These are phyloP conservation scores for Pectinophora gossypiella DNA, from an alignment of 1,140 invertebrate species.

Conservation along the genomic window DNA sequence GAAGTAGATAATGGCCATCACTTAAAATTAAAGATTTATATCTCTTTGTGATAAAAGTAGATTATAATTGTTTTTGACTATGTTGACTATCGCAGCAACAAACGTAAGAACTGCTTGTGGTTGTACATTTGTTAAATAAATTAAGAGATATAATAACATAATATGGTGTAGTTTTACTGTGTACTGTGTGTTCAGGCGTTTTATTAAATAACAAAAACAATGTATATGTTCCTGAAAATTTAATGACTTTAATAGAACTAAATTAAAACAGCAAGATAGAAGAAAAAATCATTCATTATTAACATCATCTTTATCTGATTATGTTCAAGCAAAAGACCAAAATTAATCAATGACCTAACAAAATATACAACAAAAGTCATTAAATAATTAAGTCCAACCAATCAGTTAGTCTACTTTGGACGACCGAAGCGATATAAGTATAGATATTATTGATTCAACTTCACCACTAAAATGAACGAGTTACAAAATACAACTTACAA, in stretches of 20 bases:
- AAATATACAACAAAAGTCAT: conserved; percentile 76
- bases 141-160: no score
- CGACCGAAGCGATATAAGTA: conserved; percentile 43
- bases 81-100: no score
- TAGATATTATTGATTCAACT: conserved; percentile 42
- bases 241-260: conserved; percentile 76
- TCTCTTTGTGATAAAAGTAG: no score
- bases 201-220: conserved; percentile 25
- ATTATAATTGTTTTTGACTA: no score
- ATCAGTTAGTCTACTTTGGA: conserved; percentile 54
- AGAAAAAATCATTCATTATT: conserved; percentile 69
- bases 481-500: conserved; percentile 72
- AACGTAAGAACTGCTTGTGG: no score
- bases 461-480: conserved; percentile 65
- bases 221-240: conserved; percentile 68
- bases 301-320: conserved; percentile 68
- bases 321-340: conserved; percentile 65
- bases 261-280: conserved; percentile 75
- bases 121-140: no score
- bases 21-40: no score
- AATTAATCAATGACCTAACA: conserved; percentile 75
- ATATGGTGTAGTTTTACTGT: no score
- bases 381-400: conserved; percentile 70
- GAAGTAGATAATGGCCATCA: no score
- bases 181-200: no score